These are phyloP conservation scores for Arctocebus calabarensis DNA, from an alignment of 2,797 vertebrate genomes.

Conservation along the genomic window DNA sequence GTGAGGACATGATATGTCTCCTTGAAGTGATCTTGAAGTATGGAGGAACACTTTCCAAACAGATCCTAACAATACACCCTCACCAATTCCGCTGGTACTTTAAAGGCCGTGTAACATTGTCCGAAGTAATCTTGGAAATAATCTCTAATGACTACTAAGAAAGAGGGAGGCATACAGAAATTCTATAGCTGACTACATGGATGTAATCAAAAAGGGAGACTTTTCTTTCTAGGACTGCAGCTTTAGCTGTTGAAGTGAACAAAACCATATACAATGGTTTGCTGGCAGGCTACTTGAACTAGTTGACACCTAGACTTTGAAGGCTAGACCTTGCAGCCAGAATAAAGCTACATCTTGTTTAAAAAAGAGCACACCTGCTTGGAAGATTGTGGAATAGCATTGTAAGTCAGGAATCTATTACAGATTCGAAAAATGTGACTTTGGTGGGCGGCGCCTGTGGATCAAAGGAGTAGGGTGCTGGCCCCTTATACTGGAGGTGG, in stretches of 20 bases:
- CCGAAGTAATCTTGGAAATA: not conserved
- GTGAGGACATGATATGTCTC: not conserved
- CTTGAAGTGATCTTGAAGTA: not conserved
- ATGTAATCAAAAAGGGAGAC: conserved; percentile 45
- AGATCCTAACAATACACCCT: not conserved
- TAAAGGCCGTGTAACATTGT: not conserved
- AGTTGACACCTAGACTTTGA: conserved; percentile 48
- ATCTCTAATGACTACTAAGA: not conserved
- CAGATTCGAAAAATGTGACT: not conserved
- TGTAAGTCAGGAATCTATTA: not conserved
- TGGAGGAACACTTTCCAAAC: not conserved
- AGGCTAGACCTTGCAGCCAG: not conserved
- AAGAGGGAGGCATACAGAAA: not conserved
- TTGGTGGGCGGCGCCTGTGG: not conserved
- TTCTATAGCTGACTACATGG: not conserved
- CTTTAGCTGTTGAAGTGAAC: not conserved
- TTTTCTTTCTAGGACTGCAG: not conserved
- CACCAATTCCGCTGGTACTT: not conserved
- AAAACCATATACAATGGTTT: conserved; percentile 14
- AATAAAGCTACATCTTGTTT: not conserved
- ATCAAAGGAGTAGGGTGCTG: too few species aligned
- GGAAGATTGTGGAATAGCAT: not conserved
- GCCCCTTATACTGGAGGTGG: too few species aligned
- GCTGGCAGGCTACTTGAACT: not conserved
- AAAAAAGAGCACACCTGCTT: not conserved